Conservation (phyloP, 2,888 invertebrate species). For the Liposcelis brunnea region DNA sequence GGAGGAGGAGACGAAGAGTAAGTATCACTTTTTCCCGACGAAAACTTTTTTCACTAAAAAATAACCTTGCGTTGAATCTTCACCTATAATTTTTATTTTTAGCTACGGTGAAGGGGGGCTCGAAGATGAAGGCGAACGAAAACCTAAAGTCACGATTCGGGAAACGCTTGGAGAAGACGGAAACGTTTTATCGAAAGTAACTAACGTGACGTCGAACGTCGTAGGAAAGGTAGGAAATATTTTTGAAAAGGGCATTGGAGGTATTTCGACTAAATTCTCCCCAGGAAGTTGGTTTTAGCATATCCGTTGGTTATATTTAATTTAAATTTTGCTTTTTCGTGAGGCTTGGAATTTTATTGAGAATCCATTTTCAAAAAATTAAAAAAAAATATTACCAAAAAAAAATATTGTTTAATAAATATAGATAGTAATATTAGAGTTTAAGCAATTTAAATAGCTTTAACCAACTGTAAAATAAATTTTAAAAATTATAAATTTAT, state of each 20-base stretch:
- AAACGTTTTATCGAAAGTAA: slow-evolving; percentile 55
- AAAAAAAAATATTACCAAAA: neutral
- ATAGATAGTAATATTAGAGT: no score
- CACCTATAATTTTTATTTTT: slow-evolving; percentile 8
- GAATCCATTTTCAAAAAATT: neutral
- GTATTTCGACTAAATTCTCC: slow-evolving; percentile 74
- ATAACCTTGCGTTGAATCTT: no score
- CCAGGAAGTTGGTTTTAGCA: slow-evolving; percentile 72
- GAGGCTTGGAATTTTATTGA: neutral
- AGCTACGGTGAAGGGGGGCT: slow-evolving; percentile 23
- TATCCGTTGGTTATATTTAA: neutral
- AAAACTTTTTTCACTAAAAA: no score
- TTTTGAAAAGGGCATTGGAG: slow-evolving; percentile 79
- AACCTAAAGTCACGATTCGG: slow-evolving; percentile 40
- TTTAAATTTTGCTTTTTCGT: neutral
- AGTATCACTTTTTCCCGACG: slow-evolving; percentile 18
- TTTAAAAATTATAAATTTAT: no score
- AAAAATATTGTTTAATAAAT: no score
- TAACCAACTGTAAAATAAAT: no score
- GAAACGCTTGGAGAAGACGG: slow-evolving; percentile 50
- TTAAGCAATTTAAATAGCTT: no score
- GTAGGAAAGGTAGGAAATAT: slow-evolving; percentile 79
- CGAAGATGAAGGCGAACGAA: slow-evolving; percentile 38
- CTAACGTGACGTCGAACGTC: slow-evolving; percentile 66
- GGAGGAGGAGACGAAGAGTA: slow-evolving; percentile 44